Base-by-base conservation (phyloP, 2,888 invertebrate species). In the Caenorhabditis japonica region DNA sequence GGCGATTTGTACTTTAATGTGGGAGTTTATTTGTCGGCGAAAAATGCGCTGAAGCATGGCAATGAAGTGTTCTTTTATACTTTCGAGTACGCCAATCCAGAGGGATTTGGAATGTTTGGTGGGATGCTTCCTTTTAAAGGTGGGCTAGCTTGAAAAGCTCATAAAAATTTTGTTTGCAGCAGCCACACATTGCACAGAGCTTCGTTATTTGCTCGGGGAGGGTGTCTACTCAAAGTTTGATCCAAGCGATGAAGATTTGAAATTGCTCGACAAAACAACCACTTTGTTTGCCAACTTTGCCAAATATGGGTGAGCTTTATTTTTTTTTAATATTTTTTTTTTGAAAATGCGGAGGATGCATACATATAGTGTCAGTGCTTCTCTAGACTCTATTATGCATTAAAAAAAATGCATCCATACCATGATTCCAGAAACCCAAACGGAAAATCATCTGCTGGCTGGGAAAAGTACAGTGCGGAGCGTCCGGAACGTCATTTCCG, bases 171-270 rank as follows among this genome's bases (percentile, higher is more conserved):
- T 27, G 4, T 15, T 55, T 75, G 19, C 49, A 76, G 79, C 66
- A 4, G 69, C 77, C 19, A 78, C 79, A 0, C 82, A 82, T 59
- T 75, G 78, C 30, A 73, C 79, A 0, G 82, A 82, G 44, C 58
- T 82, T 8, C 78, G 80, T 33, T 82, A 77, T 53, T 51, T 82
- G 19, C 66, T 82, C 19, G 80, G 80, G n/a, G 81, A 79, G 46
- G 78, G 79, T 7, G 59, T 80, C 19, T 71, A 75, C 38, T 58
- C 69, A 1, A 74, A 81, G 52, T 82, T 82, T 39, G 55, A 76
- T n/a, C 75, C 82, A 19, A 62, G 44, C 30, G 74, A 61, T 8
- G 71, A 73, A 5, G 83, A 82, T 49, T 38, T 62, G 56, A 64
- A 75, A 55, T 59, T 81, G 59, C 52, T 82, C 15, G 75, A 81